These are phyloP conservation scores for Euphysa ruthae DNA, from an alignment of 30 jellyfish, hydroid and myxozoan species.

Conservation along the genomic window DNA sequence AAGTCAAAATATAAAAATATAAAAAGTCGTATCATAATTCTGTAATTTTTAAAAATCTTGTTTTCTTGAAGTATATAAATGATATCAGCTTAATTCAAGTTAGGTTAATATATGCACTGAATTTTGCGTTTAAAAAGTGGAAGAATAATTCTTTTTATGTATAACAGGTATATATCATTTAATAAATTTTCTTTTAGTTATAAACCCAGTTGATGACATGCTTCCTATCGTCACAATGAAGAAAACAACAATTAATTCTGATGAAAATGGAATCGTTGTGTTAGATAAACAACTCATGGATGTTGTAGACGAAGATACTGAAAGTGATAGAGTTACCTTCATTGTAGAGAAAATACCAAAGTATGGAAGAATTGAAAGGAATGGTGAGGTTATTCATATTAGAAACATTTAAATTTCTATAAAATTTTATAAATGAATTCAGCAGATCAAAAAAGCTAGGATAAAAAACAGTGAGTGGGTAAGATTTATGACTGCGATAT, in stretches of 20 bases:
- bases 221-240: conserved; percentile 38
- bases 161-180: neutral
- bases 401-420: neutral
- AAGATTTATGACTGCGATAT: too few species aligned
- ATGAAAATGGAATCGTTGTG: conserved; percentile 49
- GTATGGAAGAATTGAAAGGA: conserved; percentile 57
- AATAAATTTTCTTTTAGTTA: conserved; percentile 30
- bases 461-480: too few species aligned
- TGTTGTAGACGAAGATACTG: conserved; percentile 84
- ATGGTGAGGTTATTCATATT: conserved; percentile 63
- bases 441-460: too few species aligned
- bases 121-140: too few species aligned
- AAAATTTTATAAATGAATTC: too few species aligned
- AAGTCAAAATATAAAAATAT: too few species aligned
- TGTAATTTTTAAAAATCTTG: too few species aligned
- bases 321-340: conserved; percentile 58
- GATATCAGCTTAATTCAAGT: too few species aligned
- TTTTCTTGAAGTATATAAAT: too few species aligned
- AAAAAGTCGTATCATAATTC: too few species aligned
- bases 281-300: conserved; percentile 53
- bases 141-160: too few species aligned
- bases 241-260: conserved; percentile 43
- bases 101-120: too few species aligned
- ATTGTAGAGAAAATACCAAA: conserved; percentile 37
- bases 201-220: conserved; percentile 78